Base-by-base conservation (phyloP, 2,113 vertebrate species). In the Damaliscus lunatus region DNA sequence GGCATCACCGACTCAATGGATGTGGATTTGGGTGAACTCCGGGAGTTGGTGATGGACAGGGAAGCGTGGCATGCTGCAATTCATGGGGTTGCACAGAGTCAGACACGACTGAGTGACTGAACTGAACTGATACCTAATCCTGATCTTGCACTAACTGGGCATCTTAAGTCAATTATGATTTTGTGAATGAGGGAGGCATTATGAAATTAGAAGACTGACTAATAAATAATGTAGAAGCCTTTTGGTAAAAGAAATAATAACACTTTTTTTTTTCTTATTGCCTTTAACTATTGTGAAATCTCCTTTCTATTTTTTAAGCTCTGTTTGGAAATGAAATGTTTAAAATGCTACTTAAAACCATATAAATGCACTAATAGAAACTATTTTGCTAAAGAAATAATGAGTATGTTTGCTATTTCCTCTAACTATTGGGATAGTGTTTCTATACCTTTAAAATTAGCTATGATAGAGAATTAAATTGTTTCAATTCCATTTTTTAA, bases 361-460 rank as follows among this genome's bases (percentile, higher is more conserved):
- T 77, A 83, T 60, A 86, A n/a, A 55, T 89, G 9, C 7, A 64
- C 13, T 93, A 89, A 52, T 6, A 67, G 21, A 94, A 87, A 83
- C 3, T 21, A 27, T 57, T 95, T 88, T 89, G 8, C 2, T 36
- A 87, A 62, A 96, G 7, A 80, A 89, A 84, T 55, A 43, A 83
- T 62, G 16, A 16, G 1, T 1, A 91, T 48, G 84, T 8, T 59
- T 27, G 40, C 4, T 53, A 27, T 92, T 90, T 82, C 6, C 59
- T 84, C 27, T 77, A 89, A 25, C 3, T 57, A 23, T 43, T 77
- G 21, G 88, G 3, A 90, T 21, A 78, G 3, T 4, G 93, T 74
- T 91, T 93, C 23, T 53, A 29, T 74, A 27, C 6, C 7, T 91
- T 91, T 81, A n/a, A 96, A 94, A 83, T 33, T 89, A 57, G 2